Evolutionary conservation across 2,888 invertebrate species (phyloP).

Genomic region (Amphipoea oculea): DNA sequence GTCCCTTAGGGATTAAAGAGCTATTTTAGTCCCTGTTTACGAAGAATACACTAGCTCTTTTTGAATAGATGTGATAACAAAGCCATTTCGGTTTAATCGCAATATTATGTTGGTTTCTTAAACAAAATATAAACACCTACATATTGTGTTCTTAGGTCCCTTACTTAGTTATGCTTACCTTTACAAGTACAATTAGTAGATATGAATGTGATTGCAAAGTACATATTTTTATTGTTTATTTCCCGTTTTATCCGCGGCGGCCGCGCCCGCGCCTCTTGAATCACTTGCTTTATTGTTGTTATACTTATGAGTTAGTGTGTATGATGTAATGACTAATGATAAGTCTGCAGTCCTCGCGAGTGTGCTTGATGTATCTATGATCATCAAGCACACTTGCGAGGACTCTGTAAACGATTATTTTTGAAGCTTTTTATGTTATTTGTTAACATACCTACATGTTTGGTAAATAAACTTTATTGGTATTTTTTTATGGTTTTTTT

Average conservation of each 20-base stretch:
- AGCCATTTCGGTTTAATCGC: background rate
- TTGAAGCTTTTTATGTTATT: constrained; percentile 16
- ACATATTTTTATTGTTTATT: background rate
- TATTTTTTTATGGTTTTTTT: background rate
- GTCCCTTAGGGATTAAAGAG: no score
- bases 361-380: background rate
- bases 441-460: background rate
- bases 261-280: background rate
- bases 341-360: background rate
- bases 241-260: background rate
- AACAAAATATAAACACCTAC: background rate
- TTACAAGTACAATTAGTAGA: background rate
- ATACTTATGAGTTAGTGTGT: no score
- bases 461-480: constrained; percentile 14
- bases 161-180: background rate
- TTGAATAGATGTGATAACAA: no score
- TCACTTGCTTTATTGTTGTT: background rate
- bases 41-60: no score
- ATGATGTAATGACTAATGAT: no score
- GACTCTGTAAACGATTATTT: background rate
- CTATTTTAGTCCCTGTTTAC: no score
- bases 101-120: background rate
- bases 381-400: background rate
- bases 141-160: background rate
- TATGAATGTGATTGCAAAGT: background rate